Conservation (phyloP, 2,113 vertebrate genomes). For the Cyanoderma ruficeps region DNA sequence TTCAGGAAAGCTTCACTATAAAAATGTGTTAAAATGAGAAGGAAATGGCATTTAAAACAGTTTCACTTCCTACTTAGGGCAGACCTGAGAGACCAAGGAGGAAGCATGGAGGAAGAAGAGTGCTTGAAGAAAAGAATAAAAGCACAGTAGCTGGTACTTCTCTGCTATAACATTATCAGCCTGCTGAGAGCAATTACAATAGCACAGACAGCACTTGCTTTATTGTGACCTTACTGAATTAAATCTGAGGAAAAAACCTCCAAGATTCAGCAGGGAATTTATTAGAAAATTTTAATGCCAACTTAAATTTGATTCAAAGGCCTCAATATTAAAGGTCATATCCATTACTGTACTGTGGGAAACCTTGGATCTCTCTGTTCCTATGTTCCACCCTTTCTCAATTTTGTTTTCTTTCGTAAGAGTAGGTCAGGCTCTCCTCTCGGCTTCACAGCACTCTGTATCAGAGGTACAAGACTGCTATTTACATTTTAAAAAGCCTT, state of each 20-base stretch:
- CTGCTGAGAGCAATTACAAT: constrained; percentile 74
- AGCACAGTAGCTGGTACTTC: constrained; percentile 47
- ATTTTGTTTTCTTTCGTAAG: constrained; percentile 4
- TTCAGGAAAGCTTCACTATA: background rate
- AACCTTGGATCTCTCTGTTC: constrained; percentile 34
- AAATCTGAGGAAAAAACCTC: constrained; percentile 36
- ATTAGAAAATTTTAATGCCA: constrained; percentile 71
- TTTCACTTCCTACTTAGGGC: background rate
- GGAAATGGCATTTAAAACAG: constrained; percentile 35
- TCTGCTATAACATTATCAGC: constrained; percentile 60
- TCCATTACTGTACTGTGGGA: constrained; percentile 43
- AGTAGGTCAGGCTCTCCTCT: constrained; percentile 26
- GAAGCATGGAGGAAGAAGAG: background rate
- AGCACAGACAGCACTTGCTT: constrained; percentile 59
- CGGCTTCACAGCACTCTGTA: background rate
- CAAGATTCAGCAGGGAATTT: constrained; percentile 68
- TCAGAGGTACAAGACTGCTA: background rate
- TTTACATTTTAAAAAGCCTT: constrained; percentile 31
- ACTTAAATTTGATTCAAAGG: constrained; percentile 65
- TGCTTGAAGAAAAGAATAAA: constrained; percentile 52
- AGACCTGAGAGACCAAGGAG: background rate
- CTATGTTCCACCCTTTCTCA: background rate
- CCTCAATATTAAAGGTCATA: constrained; percentile 69
- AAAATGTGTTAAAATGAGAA: constrained; percentile 14
- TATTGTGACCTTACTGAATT: constrained; percentile 72